Evolutionary conservation across 37 sponge, comb jelly and placozoan genomes (phyloP), one percentile per base, ranked within the genome.

Genomic region (Chondrosia reniformis): DNA sequence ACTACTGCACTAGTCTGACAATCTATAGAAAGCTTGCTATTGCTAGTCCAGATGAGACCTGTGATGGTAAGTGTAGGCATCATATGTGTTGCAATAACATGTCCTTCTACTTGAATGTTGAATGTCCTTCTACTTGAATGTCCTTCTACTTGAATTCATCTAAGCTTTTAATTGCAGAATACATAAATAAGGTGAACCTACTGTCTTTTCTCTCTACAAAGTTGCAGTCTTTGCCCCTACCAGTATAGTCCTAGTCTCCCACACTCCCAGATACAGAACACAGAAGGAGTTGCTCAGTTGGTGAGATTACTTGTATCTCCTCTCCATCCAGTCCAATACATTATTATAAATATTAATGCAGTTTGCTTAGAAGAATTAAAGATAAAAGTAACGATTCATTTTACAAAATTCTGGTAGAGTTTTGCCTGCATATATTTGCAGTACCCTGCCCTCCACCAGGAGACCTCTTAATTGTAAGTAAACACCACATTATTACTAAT

Each of bases 281-380:
- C 80, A 79, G 76, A 90, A 86, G 55, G 91, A 90, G 55, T 72
- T 80, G 22, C 77, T 90, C 13, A 86, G 86, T 15, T 78, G 86
- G 90, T 90, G 42, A 63, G 78, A 8, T 34, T 36, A 31, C 42
- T 21, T 0, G 49, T 8, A 6, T 5, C 31, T 64, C 63, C 63
- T 31, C 7, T 36, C 3, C 3, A n/a, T 64, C 19, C 33, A 64
- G 4, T 6, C 3, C 6, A 4, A 28, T 4, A 24, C 7, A 2
- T 56, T 4, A 3, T 56, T 2, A 56, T 21, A 34, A 8, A 1
- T 40, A 21, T 40, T 2, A 9, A 7, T 1, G 1, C 42, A 10
- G 72, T 69, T 6, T 69, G 37, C 42, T 15, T 25, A 69, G 43
- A 43, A 24, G 24, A 8, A 13, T 38, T 4, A 24, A 69, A 6